phyloP scores from a whole-genome alignment of 2,113 vertebrate species.

The Antechinus flavipes region DNA sequence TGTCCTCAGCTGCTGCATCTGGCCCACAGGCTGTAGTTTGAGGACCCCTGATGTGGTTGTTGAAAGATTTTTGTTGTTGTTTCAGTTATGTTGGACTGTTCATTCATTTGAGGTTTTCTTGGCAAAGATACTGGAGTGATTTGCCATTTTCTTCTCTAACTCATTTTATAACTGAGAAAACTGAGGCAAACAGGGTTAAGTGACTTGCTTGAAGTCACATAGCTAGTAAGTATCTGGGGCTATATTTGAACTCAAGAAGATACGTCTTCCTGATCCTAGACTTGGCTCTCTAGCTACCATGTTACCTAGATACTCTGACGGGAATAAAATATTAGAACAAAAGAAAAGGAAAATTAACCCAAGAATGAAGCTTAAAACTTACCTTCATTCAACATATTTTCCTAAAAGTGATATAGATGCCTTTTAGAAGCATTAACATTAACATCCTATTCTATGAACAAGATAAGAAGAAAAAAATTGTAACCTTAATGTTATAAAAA shows the following conservation, averaged over 20 bases:
- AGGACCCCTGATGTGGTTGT: too few species aligned
- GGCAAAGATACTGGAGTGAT: neutral
- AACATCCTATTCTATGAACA: neutral
- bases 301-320: neutral
- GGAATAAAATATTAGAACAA: too few species aligned
- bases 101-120: neutral
- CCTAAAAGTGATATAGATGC: neutral
- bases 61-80: neutral
- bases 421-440: neutral
- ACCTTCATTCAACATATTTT: neutral
- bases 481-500: neutral
- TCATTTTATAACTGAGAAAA: neutral
- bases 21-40: too few species aligned
- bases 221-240: neutral
- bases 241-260: neutral
- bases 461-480: neutral
- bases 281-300: neutral
- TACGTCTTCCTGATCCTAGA: neutral
- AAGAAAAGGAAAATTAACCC: neutral
- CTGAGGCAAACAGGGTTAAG: neutral
- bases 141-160: neutral
- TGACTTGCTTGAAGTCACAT: neutral
- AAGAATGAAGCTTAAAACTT: neutral
- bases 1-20: too few species aligned
- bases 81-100: neutral